Evolutionary conservation across 1,140 invertebrate species (phyloP).

Genomic region (Brachionus manjavacas): DNA sequence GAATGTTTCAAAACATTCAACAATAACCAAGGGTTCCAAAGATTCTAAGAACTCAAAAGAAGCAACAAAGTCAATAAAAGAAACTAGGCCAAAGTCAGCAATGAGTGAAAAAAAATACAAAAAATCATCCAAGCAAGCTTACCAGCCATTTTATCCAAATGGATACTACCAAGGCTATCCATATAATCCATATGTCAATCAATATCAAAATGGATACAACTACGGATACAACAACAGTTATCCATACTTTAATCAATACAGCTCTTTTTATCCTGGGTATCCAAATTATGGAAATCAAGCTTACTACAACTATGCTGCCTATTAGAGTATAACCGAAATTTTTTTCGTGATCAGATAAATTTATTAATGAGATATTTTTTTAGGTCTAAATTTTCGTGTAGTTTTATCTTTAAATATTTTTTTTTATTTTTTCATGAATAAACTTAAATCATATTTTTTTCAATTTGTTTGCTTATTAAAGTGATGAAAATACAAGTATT

Average conservation of each 20-base stretch:
- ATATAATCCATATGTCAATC: not conserved
- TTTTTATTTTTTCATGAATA: not conserved
- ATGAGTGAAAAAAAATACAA: conserved; percentile 18
- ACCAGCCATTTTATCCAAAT: not conserved
- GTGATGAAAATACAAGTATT: too few species aligned
- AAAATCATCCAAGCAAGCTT: not conserved
- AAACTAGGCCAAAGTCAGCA: not conserved
- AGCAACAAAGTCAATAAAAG: not conserved
- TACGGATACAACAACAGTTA: not conserved
- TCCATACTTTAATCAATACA: conserved; percentile 20
- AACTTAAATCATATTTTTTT: not conserved
- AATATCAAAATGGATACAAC: not conserved
- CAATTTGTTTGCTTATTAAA: too few species aligned
- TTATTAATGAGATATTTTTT: not conserved
- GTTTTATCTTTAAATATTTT: not conserved
- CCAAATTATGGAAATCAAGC: not conserved
- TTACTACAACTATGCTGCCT: not conserved
- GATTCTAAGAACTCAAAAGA: not conserved
- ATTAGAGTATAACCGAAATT: not conserved
- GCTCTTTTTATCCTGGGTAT: not conserved
- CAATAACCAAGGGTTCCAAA: not conserved
- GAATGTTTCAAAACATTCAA: not conserved
- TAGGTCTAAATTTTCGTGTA: not conserved
- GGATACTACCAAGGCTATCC: not conserved
- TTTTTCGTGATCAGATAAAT: not conserved